These are phyloP conservation scores for Strigamia transsilvanica DNA, from an alignment of 2,888 invertebrate genomes.

Conservation along the genomic window DNA sequence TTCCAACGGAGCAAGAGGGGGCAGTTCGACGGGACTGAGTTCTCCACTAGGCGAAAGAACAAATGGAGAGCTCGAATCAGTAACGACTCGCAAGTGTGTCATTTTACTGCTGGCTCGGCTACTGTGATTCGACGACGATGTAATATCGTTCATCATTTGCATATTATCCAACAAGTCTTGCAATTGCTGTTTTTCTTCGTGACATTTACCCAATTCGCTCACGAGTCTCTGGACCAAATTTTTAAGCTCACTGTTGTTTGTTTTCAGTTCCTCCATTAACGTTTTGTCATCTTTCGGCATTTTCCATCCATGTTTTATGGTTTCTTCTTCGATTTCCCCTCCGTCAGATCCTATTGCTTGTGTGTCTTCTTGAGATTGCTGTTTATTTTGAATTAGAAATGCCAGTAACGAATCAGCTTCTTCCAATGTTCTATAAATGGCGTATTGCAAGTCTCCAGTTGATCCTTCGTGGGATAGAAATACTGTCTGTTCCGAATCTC, in stretches of 20 bases:
- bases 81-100: conserved; percentile 32
- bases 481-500: conserved; percentile 40
- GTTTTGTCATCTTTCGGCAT: conserved; percentile 60
- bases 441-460: conserved; percentile 54
- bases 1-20: conserved; percentile 70
- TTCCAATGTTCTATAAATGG: conserved; percentile 59
- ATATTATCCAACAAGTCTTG: conserved; percentile 52
- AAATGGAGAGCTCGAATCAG: conserved; percentile 54
- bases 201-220: conserved; percentile 59
- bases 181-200: conserved; percentile 55
- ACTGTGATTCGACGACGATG: background rate
- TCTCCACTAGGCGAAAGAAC: conserved; percentile 60
- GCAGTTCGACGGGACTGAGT: conserved; percentile 57
- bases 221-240: conserved; percentile 60
- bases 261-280: conserved; percentile 61
- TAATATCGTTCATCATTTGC: conserved; percentile 35
- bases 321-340: conserved; percentile 12
- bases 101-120: background rate
- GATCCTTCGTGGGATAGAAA: background rate
- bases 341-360: background rate
- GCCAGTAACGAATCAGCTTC: conserved; percentile 61
- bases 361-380: background rate
- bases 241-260: conserved; percentile 61
- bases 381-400: conserved; percentile 57
- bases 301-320: conserved; percentile 57